Evolutionary conservation across 2,797 vertebrate species (phyloP).

Genomic region (Rhabdophis nuchalis): DNA sequence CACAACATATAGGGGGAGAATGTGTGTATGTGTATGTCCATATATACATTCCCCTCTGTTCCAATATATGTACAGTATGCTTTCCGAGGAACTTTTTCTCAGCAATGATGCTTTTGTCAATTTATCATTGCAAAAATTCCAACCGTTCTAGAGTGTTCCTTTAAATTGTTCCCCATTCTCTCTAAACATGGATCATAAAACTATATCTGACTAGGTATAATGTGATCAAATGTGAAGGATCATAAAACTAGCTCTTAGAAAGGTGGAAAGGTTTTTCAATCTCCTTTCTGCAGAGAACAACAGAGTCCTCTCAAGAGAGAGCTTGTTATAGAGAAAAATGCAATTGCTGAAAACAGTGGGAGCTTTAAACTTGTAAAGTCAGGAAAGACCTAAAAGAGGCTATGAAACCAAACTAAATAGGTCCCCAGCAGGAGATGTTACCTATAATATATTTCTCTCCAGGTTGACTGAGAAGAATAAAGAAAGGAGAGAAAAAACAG

Average conservation of each 20-base stretch:
- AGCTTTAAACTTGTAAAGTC: not conserved
- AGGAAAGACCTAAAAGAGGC: not conserved
- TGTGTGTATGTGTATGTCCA: not conserved
- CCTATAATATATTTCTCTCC: not conserved
- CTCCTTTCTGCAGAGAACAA: not conserved
- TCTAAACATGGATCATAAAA: not conserved
- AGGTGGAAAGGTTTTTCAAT: not conserved
- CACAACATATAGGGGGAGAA: too few relatives aligned
- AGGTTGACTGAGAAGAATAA: not conserved
- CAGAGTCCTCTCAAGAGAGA: not conserved
- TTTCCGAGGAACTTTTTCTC: not conserved
- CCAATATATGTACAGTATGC: not conserved
- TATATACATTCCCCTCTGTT: not conserved
- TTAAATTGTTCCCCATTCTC: not conserved
- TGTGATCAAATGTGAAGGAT: not conserved
- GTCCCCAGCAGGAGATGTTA: not conserved
- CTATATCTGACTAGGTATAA: not conserved
- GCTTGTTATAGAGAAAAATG: not conserved
- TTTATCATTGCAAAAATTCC: not conserved
- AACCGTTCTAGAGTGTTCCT: not conserved
- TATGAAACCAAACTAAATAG: not conserved
- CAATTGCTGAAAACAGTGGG: not conserved
- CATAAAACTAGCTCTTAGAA: not conserved
- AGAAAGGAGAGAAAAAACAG: not conserved
- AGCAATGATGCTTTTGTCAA: not conserved